These are phyloP conservation scores for Urocolius indicus DNA, from an alignment of 2,113 vertebrate species.

Conservation along the genomic window DNA sequence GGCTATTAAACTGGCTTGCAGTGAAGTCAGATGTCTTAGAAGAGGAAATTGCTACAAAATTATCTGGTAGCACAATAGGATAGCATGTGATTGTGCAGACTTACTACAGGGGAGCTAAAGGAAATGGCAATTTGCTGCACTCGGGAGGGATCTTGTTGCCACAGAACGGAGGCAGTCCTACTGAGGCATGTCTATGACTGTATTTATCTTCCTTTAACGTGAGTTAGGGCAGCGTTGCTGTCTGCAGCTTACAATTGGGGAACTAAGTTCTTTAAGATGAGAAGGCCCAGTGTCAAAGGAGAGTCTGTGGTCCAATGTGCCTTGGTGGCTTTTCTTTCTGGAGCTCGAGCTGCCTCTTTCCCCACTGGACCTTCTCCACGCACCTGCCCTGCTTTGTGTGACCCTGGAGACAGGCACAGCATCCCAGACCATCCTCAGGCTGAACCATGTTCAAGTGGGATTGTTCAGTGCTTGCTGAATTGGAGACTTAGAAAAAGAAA, in stretches of 20 bases:
- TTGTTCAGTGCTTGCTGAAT: not conserved
- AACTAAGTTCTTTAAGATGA: not conserved
- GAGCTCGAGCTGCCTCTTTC: not conserved
- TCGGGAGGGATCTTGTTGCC: slow-evolving; percentile 37
- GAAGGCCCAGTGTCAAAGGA: not conserved
- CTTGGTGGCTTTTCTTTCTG: not conserved
- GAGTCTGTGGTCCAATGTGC: not conserved
- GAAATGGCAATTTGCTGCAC: slow-evolving; percentile 61
- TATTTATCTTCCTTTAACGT: slow-evolving; percentile 27
- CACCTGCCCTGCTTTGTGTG: not conserved
- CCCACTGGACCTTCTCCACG: not conserved
- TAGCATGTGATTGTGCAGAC: slow-evolving; percentile 25
- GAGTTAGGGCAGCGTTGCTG: not conserved
- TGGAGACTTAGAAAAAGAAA: not conserved
- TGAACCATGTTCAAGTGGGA: not conserved
- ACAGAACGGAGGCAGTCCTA: slow-evolving; percentile 9
- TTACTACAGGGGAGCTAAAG: slow-evolving; percentile 30
- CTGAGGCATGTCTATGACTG: slow-evolving; percentile 4
- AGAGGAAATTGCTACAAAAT: slow-evolving; percentile 66
- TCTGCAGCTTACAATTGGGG: not conserved
- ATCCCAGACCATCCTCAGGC: not conserved
- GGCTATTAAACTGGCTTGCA: slow-evolving; percentile 63
- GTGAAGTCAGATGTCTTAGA: slow-evolving; percentile 58
- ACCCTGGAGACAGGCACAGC: not conserved
- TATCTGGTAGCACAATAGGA: slow-evolving; percentile 58